These are phyloP conservation scores for Crocidura indochinensis DNA, from an alignment of 2,797 vertebrate genomes.

Conservation along the genomic window DNA sequence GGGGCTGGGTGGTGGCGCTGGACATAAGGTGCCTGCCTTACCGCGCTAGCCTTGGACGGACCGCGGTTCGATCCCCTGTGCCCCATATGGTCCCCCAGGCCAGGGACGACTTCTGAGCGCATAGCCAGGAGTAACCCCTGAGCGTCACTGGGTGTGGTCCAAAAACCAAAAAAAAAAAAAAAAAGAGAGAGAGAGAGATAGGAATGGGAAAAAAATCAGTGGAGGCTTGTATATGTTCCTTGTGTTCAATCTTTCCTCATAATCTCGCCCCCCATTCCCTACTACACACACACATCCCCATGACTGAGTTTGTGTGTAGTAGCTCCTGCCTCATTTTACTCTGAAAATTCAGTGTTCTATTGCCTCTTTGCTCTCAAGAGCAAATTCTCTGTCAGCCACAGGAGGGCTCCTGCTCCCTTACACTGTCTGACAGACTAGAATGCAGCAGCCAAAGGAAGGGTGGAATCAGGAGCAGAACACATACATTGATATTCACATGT, in stretches of 20 bases:
- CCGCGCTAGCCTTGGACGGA: too few species aligned
- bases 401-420: constrained; percentile 79
- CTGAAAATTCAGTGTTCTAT: not conserved
- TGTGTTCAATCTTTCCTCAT: too few species aligned
- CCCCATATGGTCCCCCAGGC: too few species aligned
- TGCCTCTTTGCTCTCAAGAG: constrained; percentile 65
- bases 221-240: not conserved
- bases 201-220: not conserved
- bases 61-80: too few species aligned
- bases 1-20: too few species aligned
- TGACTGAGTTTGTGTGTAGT: accelerated
- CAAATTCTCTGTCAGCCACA: constrained; percentile 76
- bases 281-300: not conserved
- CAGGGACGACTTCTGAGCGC: too few species aligned
- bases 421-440: constrained; percentile 51
- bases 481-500: not conserved
- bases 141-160: too few species aligned
- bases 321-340: accelerated
- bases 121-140: too few species aligned
- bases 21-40: too few species aligned
- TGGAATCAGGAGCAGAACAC: constrained; percentile 52
- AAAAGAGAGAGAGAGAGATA: too few species aligned
- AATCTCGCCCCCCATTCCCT: too few species aligned
- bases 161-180: too few species aligned
- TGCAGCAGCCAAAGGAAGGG: constrained; percentile 65